Percentiles rank a stretch among this genome's conserved stretches.
Evolutionary conservation across 2,113 vertebrate genomes (phyloP).

Genomic region (Prochilodus magdalenae): DNA sequence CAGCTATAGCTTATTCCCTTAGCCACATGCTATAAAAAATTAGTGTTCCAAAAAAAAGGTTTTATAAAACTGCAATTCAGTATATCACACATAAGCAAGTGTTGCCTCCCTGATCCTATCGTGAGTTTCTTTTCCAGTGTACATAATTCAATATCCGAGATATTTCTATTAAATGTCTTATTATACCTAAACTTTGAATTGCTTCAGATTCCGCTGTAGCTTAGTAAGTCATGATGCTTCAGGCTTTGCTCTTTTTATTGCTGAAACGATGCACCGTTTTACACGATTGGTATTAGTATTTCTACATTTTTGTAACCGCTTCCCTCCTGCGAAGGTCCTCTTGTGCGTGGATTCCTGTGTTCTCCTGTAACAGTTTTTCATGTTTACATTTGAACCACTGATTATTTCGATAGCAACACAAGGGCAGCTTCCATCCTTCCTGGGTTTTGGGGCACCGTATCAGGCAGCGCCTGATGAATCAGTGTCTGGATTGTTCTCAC

Average conservation of each 20-base stretch:
- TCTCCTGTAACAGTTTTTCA: constrained; percentile 15
- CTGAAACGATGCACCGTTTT: constrained; percentile 2
- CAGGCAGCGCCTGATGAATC: constrained; percentile 19
- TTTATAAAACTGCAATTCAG: constrained; percentile 24
- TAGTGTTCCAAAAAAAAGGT: background rate
- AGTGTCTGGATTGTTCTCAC: constrained; percentile 11
- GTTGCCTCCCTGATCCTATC: constrained; percentile 30
- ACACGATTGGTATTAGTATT: constrained; percentile 27
- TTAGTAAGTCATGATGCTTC: background rate
- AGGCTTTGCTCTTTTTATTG: constrained; percentile 24
- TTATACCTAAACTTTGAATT: constrained; percentile 11
- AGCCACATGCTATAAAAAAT: background rate
- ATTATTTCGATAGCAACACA: constrained; percentile 32
- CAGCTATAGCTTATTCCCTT: background rate
- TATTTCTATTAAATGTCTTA: constrained; percentile 26
- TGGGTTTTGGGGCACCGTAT: constrained; percentile 18
- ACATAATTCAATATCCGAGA: constrained; percentile 43
- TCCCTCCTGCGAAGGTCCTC: background rate
- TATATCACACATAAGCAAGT: constrained; percentile 35
- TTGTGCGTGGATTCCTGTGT: background rate
- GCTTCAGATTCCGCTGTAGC: constrained; percentile 36
- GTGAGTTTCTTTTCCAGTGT: constrained; percentile 45
- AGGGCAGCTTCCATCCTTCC: constrained; percentile 24
- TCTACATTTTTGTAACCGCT: constrained; percentile 32
- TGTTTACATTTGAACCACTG: constrained; percentile 43